Evolutionary conservation across 2,113 vertebrate species (phyloP).

Genomic region (Hyperoodon ampullatus): DNA sequence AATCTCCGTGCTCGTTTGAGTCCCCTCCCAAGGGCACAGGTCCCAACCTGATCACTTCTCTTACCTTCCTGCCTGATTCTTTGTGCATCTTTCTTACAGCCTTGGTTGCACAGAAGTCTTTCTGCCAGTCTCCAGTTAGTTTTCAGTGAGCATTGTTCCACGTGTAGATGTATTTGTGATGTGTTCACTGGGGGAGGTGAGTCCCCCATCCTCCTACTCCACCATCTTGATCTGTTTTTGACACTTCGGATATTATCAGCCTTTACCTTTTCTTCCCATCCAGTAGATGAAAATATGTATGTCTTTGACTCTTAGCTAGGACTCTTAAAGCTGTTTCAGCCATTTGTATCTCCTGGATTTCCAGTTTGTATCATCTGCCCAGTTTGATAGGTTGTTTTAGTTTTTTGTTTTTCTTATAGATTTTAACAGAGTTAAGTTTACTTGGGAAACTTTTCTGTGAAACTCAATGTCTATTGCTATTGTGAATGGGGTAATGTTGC

Average conservation of each 20-base stretch:
- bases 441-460: not conserved
- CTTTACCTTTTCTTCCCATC: not conserved
- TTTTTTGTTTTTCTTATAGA: not conserved
- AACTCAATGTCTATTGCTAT: not conserved
- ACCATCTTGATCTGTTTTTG: not conserved
- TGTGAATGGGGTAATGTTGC: not conserved
- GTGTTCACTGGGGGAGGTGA: not conserved
- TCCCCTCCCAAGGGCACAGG: not conserved
- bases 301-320: not conserved
- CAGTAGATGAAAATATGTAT: not conserved
- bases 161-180: not conserved
- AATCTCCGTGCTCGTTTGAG: not conserved
- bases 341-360: not conserved
- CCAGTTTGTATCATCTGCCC: not conserved
- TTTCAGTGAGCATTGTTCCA: not conserved
- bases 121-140: not conserved
- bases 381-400: not conserved
- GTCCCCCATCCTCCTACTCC: not conserved
- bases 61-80: not conserved
- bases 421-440: not conserved
- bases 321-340: not conserved
- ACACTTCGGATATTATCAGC: not conserved
- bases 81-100: not conserved
- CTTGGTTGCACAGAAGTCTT: not conserved
- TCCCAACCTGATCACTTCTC: not conserved